Percentiles rank a stretch among this genome's conserved stretches.
These are phyloP conservation scores for Zygogramma bicolorata DNA, from an alignment of 2,888 invertebrate species.

Conservation along the genomic window DNA sequence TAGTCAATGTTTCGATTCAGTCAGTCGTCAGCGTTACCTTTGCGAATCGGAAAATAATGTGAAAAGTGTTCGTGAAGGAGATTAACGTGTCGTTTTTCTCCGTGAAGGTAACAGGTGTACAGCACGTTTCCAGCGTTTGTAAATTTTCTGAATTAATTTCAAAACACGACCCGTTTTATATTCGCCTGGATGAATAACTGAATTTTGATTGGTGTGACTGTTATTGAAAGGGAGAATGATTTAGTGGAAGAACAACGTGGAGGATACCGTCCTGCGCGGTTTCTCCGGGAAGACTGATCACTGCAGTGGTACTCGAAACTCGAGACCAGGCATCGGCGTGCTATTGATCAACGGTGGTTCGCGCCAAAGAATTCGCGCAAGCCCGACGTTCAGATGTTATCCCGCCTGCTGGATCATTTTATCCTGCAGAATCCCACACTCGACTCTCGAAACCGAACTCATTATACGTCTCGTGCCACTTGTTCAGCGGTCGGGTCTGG, in stretches of 20 bases:
- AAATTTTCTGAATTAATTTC: neutral
- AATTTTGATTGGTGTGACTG: constrained; percentile 12
- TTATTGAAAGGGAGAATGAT: constrained; percentile 26
- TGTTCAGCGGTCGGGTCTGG: neutral
- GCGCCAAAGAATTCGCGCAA: constrained; percentile 59
- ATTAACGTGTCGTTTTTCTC: neutral
- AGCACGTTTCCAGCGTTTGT: constrained; percentile 22
- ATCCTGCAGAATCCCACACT: constrained; percentile 38
- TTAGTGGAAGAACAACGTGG: constrained; percentile 52
- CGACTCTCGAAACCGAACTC: constrained; percentile 18
- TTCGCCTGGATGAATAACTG: neutral
- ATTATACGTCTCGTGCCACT: neutral
- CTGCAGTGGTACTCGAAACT: constrained; percentile 59
- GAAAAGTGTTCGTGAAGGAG: neutral
- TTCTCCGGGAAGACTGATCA: constrained; percentile 60
- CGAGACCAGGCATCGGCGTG: constrained; percentile 59
- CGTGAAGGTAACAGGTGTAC: constrained; percentile 37
- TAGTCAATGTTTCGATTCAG: constrained; percentile 9
- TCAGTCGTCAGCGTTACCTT: neutral
- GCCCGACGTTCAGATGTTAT: constrained; percentile 46
- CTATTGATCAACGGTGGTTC: constrained; percentile 59
- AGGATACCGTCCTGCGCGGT: constrained; percentile 55
- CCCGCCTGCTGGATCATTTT: constrained; percentile 33
- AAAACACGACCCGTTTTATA: neutral
- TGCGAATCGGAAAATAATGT: neutral